Conservation (phyloP, 92 coral and sea anemone genomes). For the Palythoa grandis region DNA sequence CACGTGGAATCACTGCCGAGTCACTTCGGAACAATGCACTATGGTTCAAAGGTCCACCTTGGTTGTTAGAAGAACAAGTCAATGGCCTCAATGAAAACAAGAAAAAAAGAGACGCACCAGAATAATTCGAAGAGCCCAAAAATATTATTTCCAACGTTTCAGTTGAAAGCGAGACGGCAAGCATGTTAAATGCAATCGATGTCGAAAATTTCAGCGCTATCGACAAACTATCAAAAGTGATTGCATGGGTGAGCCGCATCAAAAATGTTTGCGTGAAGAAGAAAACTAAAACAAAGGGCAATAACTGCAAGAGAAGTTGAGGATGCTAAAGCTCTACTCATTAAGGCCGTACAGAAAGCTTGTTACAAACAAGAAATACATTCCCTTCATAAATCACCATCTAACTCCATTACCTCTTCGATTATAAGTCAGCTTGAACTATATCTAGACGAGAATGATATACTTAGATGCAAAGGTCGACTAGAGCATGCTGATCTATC, state of each 20-base stretch:
- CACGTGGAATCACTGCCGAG: conserved; percentile 22
- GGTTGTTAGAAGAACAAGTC: not conserved
- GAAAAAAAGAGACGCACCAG: not conserved
- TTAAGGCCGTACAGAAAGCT: not conserved
- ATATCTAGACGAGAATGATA: conserved; percentile 38
- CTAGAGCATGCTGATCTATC: conserved; percentile 8
- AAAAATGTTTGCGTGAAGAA: not conserved
- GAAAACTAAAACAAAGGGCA: conserved; percentile 3
- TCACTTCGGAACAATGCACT: not conserved
- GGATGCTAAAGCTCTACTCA: not conserved
- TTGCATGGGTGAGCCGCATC: not conserved
- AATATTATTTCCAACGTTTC: not conserved
- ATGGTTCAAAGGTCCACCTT: not conserved
- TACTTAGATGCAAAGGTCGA: conserved; percentile 28
- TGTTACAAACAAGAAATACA: conserved; percentile 25
- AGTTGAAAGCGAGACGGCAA: not conserved
- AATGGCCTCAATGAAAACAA: not conserved
- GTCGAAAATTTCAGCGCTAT: conserved; percentile 13
- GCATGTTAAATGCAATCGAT: conserved; percentile 2
- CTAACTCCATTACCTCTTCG: not conserved
- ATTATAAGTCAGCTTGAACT: conserved; percentile 39
- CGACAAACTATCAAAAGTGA: conserved; percentile 20
- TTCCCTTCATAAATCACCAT: conserved; percentile 15
- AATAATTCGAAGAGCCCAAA: not conserved
- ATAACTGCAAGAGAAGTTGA: not conserved